Base-by-base conservation (phyloP, 2,888 invertebrate genomes). In the Nephrocerus scutellatus region DNA sequence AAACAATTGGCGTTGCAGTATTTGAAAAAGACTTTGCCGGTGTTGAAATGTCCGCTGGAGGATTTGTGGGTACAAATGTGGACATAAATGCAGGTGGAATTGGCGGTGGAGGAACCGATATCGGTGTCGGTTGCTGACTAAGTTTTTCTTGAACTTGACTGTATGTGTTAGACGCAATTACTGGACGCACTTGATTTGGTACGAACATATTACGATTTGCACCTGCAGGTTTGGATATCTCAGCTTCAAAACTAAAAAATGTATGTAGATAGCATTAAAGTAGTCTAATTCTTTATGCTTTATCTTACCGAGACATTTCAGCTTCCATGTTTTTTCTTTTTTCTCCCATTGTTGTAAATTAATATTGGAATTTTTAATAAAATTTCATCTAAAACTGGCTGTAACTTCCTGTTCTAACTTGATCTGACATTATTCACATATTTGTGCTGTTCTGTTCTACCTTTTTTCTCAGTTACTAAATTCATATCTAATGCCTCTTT, bases 221-320 rank as follows among this genome's bases (percentile, higher is more conserved):
- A 10, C 79, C 77, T 1, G 54, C 44, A 3, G 64, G 63, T 28
- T 63, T 65, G 0, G 85, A 82, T 52, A 90, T 88, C 71, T 90
- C 90, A 2, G 88, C 88, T 60, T 90, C 90, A 60, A 90, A 90
- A 56, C 89, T 86, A 52, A n/a, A 66, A 66, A 25, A 8, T 39
- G 43, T 30, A 26, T 36, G 2, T 36, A 43, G 14, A 34, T 28
- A 36, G 25, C 22, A 24, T 32, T 30, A 29, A 41, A 35, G n/a
- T 12, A 16, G 25, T 21, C 25, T 19, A 14, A 13, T 16, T 30
- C 20, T 41, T 18, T 24, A 2, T 32, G 3, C 8, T 16, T 28
- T 36, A 36, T 28, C 60, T 63, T 70, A 84, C 84, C 86, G 80
- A 61, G 82, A 88, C 82, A 90, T 85, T 73, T 91, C 90, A 70